These are phyloP conservation scores for Polyodon spathula DNA, from an alignment of 2,113 vertebrate species.

Conservation along the genomic window DNA sequence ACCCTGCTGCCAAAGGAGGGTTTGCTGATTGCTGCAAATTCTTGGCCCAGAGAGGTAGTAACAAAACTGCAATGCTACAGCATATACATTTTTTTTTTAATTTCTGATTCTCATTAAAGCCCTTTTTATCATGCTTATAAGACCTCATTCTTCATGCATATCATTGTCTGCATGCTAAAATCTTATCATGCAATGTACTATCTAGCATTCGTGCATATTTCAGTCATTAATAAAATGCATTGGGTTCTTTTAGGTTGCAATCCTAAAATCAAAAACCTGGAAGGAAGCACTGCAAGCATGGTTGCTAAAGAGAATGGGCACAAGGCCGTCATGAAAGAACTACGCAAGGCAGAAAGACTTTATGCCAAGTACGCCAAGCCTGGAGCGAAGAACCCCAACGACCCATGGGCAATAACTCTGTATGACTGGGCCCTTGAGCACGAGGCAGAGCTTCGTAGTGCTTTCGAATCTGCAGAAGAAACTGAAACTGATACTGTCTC, in stretches of 20 bases:
- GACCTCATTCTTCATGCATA: too few species aligned
- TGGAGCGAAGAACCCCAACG: constrained; percentile 36
- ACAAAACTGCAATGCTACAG: too few species aligned
- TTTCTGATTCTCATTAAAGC: too few species aligned
- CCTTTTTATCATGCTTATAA: too few species aligned
- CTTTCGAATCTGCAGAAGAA: constrained; percentile 29
- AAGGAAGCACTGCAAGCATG: constrained; percentile 54
- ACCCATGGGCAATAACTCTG: constrained; percentile 64
- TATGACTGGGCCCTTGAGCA: constrained; percentile 81
- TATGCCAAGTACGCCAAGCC: constrained; percentile 47
- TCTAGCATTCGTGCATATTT: background rate
- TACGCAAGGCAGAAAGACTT: constrained; percentile 59
- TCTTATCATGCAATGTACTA: too few species aligned
- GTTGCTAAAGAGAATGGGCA: constrained; percentile 65
- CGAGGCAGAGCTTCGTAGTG: constrained; percentile 46
- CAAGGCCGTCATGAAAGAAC: constrained; percentile 63
- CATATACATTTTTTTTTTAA: too few species aligned
- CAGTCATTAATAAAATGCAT: background rate
- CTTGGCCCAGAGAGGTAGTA: constrained; percentile 83
- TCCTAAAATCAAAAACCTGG: constrained; percentile 69
- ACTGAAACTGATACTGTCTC: constrained; percentile 42
- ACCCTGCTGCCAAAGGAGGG: constrained; percentile 74
- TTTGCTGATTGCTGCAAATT: constrained; percentile 80
- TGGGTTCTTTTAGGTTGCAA: constrained; percentile 65
- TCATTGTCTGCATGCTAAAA: too few species aligned